phyloP scores from a whole-genome alignment of 2,888 invertebrate species.

The Macrophya alboannulata region DNA sequence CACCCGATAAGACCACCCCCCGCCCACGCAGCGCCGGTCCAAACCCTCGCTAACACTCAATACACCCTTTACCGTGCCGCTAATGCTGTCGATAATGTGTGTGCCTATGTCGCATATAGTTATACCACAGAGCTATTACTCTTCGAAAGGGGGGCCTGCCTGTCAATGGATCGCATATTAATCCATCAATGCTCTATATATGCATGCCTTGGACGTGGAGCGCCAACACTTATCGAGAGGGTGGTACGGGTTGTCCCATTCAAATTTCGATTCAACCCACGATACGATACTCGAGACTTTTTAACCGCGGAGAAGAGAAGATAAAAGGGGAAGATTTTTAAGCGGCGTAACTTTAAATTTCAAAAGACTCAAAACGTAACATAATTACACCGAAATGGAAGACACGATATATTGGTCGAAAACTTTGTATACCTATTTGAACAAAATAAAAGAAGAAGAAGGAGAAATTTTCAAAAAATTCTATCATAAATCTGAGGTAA shows the following conservation, averaged over 20 bases:
- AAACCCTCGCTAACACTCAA: constrained; percentile 54
- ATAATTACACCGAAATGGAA: constrained; percentile 21
- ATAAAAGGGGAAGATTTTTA: constrained; percentile 37
- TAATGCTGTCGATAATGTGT: constrained; percentile 65
- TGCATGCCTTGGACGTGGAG: constrained; percentile 33
- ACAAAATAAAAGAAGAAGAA: background rate
- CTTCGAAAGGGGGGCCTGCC: constrained; percentile 44
- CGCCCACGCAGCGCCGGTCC: constrained; percentile 24
- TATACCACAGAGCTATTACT: constrained; percentile 53
- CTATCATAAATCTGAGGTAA: background rate
- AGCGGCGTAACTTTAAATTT: background rate
- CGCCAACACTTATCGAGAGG: constrained; percentile 52
- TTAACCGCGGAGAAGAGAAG: constrained; percentile 2
- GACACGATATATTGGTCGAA: background rate
- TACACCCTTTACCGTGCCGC: constrained; percentile 61
- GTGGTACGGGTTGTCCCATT: constrained; percentile 35
- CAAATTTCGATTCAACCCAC: constrained; percentile 33
- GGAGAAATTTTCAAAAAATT: background rate
- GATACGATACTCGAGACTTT: constrained; percentile 39
- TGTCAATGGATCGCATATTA: constrained; percentile 56
- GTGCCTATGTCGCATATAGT: constrained; percentile 56
- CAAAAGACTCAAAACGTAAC: constrained; percentile 8
- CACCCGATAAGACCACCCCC: constrained; percentile 54
- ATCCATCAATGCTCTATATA: constrained; percentile 53
- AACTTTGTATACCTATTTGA: background rate